These are phyloP conservation scores for Philereme vetulata DNA, from an alignment of 2,888 invertebrate species.

Conservation along the genomic window DNA sequence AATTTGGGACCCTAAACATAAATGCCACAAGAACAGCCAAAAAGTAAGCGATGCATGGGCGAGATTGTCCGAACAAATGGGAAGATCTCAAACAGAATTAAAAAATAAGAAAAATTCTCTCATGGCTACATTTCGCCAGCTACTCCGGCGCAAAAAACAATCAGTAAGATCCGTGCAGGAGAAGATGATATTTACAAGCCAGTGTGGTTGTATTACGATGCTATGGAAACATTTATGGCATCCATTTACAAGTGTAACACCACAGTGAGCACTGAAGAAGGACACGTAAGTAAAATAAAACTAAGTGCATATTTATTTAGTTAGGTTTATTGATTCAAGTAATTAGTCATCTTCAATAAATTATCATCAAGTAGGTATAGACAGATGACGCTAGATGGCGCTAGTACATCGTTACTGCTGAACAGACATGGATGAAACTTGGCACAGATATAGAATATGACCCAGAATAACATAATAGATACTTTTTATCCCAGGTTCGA, in stretches of 20 bases:
- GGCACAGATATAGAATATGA: constrained; percentile 14
- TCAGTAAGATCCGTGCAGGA: constrained; percentile 11
- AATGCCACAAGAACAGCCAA: constrained; percentile 4
- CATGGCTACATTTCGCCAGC: constrained; percentile 14
- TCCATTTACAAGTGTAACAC: constrained; percentile 3
- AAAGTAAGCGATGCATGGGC: constrained; percentile 3
- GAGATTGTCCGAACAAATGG: constrained; percentile 8
- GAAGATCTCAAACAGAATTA: constrained; percentile 8
- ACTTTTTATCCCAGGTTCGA: constrained; percentile 12
- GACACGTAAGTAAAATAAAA: constrained; percentile 16
- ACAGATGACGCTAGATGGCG: constrained; percentile 15
- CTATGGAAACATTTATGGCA: constrained; percentile 15
- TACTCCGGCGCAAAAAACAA: constrained; percentile 5
- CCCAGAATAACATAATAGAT: constrained; percentile 15
- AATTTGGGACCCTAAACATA: neutral
- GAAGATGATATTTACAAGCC: constrained; percentile 17
- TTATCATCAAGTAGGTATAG: constrained; percentile 16
- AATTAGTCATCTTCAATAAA: constrained; percentile 15
- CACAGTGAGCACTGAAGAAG: constrained; percentile 11
- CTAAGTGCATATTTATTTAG: too few species aligned
- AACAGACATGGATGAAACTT: constrained; percentile 15
- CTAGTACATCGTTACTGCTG: constrained; percentile 14
- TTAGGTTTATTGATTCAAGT: too few species aligned
- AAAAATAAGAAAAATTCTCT: constrained; percentile 10
- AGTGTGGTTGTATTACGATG: constrained; percentile 13